Conservation (phyloP, 1,140 invertebrate species). For the Atta colombica region DNA sequence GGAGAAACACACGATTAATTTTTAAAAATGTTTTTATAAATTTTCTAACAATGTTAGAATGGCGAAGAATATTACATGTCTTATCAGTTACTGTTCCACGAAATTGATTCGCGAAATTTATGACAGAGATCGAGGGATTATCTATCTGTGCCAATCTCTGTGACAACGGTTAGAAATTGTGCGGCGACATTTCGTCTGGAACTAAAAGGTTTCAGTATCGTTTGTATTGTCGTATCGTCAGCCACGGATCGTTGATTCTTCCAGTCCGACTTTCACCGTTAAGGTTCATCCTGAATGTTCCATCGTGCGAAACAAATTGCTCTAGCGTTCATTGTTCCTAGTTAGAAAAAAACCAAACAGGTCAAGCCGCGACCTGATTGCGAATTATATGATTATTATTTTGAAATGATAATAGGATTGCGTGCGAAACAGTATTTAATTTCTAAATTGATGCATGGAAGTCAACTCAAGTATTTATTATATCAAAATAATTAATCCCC, state of each 20-base stretch:
- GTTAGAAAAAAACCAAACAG: conserved; percentile 65
- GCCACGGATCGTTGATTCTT: conserved; percentile 77
- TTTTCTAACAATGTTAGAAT: neutral
- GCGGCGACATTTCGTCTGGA: conserved; percentile 44
- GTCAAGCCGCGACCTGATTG: conserved; percentile 33
- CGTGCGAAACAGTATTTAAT: neutral
- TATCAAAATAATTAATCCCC: neutral
- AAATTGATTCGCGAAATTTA: conserved; percentile 1
- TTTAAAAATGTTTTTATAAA: neutral
- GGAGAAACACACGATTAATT: neutral
- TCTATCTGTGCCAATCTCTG: conserved; percentile 35
- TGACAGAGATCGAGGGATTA: neutral
- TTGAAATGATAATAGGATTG: neutral
- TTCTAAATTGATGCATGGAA: neutral
- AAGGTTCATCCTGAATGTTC: conserved; percentile 76
- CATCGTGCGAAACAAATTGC: conserved; percentile 73
- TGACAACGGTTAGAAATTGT: conserved; percentile 30
- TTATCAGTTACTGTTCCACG: neutral
- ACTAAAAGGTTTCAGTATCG: conserved; percentile 67
- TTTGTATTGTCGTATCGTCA: conserved; percentile 68
- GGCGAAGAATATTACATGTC: neutral
- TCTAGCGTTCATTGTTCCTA: conserved; percentile 69
- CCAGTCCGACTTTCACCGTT: conserved; percentile 77
- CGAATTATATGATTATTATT: conserved; percentile 45
- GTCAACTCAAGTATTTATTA: neutral